phyloP scores from a whole-genome alignment of 2,888 invertebrate genomes.

The Drosophila meridionalis region DNA sequence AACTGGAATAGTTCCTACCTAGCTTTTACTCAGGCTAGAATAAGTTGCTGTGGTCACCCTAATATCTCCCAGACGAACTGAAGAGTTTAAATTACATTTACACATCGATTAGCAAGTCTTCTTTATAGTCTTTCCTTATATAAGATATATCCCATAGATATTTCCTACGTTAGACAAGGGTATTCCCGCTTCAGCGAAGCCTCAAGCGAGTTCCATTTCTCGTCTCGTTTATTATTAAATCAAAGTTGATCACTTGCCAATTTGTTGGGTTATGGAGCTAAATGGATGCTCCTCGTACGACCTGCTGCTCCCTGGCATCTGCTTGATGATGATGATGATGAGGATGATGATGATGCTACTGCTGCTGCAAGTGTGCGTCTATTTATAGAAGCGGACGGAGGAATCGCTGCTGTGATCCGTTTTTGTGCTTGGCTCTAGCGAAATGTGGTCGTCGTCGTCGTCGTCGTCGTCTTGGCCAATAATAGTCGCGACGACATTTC shows the following conservation, averaged over 20 bases:
- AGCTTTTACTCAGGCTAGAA: neutral
- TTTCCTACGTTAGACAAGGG: neutral
- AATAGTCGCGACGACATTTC: constrained; percentile 48
- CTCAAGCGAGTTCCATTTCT: neutral
- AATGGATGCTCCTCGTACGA: constrained; percentile 7
- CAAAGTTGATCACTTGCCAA: constrained; percentile 37
- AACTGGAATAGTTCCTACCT: neutral
- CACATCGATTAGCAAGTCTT: no score
- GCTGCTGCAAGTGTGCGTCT: constrained; percentile 19
- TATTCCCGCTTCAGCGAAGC: neutral
- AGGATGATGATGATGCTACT: neutral
- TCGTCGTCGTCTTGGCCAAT: constrained; percentile 20
- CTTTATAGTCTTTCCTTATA: no score
- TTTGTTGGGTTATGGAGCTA: constrained; percentile 31
- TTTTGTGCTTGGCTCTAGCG: constrained; percentile 7
- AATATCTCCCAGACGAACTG: neutral
- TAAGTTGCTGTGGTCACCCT: neutral
- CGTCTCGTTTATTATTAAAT: constrained; percentile 37
- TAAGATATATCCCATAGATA: neutral
- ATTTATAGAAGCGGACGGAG: constrained; percentile 26
- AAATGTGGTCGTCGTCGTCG: constrained; percentile 14
- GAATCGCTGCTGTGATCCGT: constrained; percentile 15
- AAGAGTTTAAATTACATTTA: no score
- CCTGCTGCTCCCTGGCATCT: constrained; percentile 35
- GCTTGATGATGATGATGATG: neutral